These are phyloP conservation scores for Hypocryptadius cinnamomeus DNA, from an alignment of 2,113 vertebrate species.

Conservation along the genomic window DNA sequence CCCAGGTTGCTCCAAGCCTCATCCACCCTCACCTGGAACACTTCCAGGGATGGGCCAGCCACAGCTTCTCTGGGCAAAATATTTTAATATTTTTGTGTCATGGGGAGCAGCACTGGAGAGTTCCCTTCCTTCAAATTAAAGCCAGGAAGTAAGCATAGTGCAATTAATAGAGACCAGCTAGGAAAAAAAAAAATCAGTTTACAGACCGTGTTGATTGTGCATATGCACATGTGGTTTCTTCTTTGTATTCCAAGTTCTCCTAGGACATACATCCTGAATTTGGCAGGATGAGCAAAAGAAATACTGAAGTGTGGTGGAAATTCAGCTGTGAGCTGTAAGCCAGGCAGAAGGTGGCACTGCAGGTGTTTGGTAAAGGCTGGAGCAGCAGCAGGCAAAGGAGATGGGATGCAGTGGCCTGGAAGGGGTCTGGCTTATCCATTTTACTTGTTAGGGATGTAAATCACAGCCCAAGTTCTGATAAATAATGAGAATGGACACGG, in stretches of 20 bases:
- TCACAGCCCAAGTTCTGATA: neutral
- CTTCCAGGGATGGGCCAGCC: neutral
- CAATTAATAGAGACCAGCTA: neutral
- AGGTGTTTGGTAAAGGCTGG: neutral
- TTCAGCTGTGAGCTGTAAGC: neutral
- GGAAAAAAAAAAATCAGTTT: neutral
- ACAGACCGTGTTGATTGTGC: neutral
- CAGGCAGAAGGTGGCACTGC: conserved; percentile 42
- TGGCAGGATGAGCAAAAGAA: neutral
- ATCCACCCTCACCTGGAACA: rapidly evolving
- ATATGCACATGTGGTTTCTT: neutral
- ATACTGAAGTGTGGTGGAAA: neutral
- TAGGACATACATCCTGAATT: neutral
- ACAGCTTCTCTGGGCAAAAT: neutral
- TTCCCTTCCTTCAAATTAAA: neutral
- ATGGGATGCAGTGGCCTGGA: neutral
- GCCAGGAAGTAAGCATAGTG: neutral
- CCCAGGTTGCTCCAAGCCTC: neutral
- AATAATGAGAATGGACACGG: conserved; percentile 8
- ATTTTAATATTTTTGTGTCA: neutral
- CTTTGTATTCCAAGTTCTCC: neutral
- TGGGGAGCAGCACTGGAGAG: neutral
- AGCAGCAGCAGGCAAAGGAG: neutral
- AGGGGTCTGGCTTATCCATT: neutral
- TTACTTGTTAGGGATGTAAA: neutral